Evolutionary conservation across 2,888 invertebrate species (phyloP), one percentile per base, ranked within the genome.

Genomic region (Lasioglossum leucozonium): DNA sequence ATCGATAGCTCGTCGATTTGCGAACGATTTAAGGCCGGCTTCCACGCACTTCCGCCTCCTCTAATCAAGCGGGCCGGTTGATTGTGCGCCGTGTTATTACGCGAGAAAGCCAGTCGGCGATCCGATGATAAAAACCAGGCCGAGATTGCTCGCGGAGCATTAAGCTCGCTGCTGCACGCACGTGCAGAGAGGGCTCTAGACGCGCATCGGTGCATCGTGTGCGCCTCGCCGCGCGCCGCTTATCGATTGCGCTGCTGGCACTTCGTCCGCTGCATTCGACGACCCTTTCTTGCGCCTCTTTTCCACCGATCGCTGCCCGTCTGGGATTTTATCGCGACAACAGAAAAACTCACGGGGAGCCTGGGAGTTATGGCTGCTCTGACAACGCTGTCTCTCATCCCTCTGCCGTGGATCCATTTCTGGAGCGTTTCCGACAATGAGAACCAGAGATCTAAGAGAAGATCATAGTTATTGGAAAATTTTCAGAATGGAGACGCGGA

Each of bases 231-330:
- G 47, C 47, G 42, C 86, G 58, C 86, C 86, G 85, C 87, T 89
- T 90, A 92, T 92, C 88, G 91, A 92, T 92, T 90, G 82, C 88
- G 79, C 76, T 77, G 84, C 82, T 79, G 78, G 62, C 86, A 82
- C 82, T 84, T 79, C 47, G 79, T 72, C 51, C 73, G 42, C 69
- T 42, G 34, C 55, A 37, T n/a, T n/a, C 18, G n/a, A n/a, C 44
- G 58, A 78, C 72, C 75, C 44, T 71, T 75, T 78, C 78, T 84
- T 75, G 75, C 79, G 82, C 79, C 72, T 69, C 75, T 47, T 79
- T 74, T 58, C n/a, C 67, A 37, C 47, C 18, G 76, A 81, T 76
- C 72, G 55, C 76, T 76, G 62, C 69, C 77, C 71, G 72, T 37
- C 71, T 47, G 18, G 79, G 40, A 65, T 75, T 77, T 80, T 86